Evolutionary conservation across 2,113 vertebrate genomes (phyloP), one percentile per base, ranked within the genome.

Genomic region (Polyodon spathula): DNA sequence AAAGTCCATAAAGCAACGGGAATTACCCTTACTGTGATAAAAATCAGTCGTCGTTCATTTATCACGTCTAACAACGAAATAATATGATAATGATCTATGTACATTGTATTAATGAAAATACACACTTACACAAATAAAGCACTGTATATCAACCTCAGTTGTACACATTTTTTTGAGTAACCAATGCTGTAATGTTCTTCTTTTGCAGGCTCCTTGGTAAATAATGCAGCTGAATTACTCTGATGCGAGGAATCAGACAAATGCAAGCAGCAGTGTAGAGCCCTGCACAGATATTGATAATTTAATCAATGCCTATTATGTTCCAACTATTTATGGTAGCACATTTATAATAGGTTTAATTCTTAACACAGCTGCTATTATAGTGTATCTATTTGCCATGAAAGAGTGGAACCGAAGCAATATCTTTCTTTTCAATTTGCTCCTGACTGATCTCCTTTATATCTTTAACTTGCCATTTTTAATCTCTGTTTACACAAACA

Each of bases 311-410:
- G 60, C 39, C 11, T 57, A 54, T 10, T 71, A 68, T 57, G 64
- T 68, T 8, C 59, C 60, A 4, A 10, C 53, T 15, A 56, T 71
- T 38, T 71, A 71, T 15, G 56, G 42, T 4, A 56, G 58, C 17
- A 66, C 59, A 6, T 68, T 71, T 60, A 6, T 68, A 8, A 3
- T 63, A 12, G 69, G 69, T 6, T n/a, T 68, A 3, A 10, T 66
- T 5, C 64, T 67, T 55, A 68, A 71, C 37, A 27, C 41, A 1
- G 48, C 17, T 10, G 62, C 56, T 15, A 57, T 63, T 50, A 54
- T 54, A 14, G 53, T 67, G 9, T 71, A 71, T 17, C 6, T 71
- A 41, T 71, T 71, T 16, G 55, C 54, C 16, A 39, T 71, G 54
- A 54, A 71, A 62, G 53, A 68, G 10, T 59, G 63, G 69, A 40